Evolutionary conservation across 35 echinoderm and acorn worm genomes (phyloP), one percentile per base, ranked within the genome.

Genomic region (Lytechinus pictus): DNA sequence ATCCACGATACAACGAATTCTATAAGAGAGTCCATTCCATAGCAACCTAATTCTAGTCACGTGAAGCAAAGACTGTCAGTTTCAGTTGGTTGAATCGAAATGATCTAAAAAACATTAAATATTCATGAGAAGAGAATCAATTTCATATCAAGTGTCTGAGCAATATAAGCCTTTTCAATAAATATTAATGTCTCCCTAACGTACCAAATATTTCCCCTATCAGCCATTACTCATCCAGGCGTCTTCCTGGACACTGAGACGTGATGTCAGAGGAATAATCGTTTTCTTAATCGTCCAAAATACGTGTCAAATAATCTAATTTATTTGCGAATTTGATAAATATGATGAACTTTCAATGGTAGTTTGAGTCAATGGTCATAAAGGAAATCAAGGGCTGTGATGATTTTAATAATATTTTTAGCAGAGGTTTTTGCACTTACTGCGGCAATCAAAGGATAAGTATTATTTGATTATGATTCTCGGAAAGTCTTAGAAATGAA

Each of bases 51-150:
- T 79, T 79, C 66, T n/a, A 24, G 4, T 79, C 66, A 79, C 66
- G 19, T 6, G 12, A 16, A 0, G 19, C 4, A 24, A 19, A 24
- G 19, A 79, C 16, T 79, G 66, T 79, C 66, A 24, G 66, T 24
- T 79, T 79, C 66, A 24, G 66, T 79, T 79, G 66, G 66, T 7
- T 79, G 66, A 79, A 16, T 24, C 19, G 33, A 24, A 79, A 79
- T 79, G 66, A 79, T 79, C 66, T 79, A 79, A 79, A 79, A 79
- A 79, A 16, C 66, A 79, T 79, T 14, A 79, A 79, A n/a, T 79
- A 79, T 79, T 79, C 16, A 79, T 79, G 19, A 16, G 3, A 27
- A 24, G 66, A 19, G 19, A 79, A 79, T 79, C 66, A 79, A n/a
- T 79, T 79, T 79, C 66, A 79, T 79, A 24, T 3, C 12, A 4